phyloP scores from a whole-genome alignment of 2,888 invertebrate species.

The Idaea dimidiata region DNA sequence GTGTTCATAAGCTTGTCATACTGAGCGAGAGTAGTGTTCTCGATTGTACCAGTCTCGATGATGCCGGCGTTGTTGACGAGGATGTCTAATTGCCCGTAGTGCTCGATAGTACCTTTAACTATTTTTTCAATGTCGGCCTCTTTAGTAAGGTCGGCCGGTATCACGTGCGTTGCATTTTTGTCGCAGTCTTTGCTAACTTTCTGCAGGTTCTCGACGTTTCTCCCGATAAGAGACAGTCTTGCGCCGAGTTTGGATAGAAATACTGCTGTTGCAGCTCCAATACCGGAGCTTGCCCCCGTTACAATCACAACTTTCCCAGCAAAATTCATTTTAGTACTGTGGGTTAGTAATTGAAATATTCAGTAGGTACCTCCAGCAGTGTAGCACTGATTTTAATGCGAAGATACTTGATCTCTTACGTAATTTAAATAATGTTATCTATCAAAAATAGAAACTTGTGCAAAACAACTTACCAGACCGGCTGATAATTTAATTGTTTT shows the following conservation, averaged over 20 bases:
- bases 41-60: slow-evolving; percentile 90
- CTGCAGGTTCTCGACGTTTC: slow-evolving; percentile 83
- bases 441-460: slow-evolving; percentile 12
- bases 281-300: slow-evolving; percentile 92
- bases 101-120: slow-evolving; percentile 85
- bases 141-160: slow-evolving; percentile 86
- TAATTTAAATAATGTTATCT: slow-evolving; percentile 22
- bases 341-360: neutral
- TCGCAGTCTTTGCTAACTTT: slow-evolving; percentile 67
- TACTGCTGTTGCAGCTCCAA: slow-evolving; percentile 90
- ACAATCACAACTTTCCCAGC: slow-evolving; percentile 87
- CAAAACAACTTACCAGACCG: slow-evolving; percentile 5
- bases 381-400: neutral
- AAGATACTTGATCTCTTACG: slow-evolving; percentile 34
- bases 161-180: slow-evolving; percentile 74
- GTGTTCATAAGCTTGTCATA: slow-evolving; percentile 94
- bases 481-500: neutral
- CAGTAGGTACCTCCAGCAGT: neutral
- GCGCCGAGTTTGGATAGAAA: slow-evolving; percentile 89
- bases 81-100: slow-evolving; percentile 90
- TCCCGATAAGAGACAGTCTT: slow-evolving; percentile 85
- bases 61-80: slow-evolving; percentile 95
- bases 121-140: slow-evolving; percentile 87
- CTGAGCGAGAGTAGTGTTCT: slow-evolving; percentile 91
- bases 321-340: slow-evolving; percentile 73